Conservation (phyloP, 2,797 vertebrate species). For the Alauda arvensis region DNA sequence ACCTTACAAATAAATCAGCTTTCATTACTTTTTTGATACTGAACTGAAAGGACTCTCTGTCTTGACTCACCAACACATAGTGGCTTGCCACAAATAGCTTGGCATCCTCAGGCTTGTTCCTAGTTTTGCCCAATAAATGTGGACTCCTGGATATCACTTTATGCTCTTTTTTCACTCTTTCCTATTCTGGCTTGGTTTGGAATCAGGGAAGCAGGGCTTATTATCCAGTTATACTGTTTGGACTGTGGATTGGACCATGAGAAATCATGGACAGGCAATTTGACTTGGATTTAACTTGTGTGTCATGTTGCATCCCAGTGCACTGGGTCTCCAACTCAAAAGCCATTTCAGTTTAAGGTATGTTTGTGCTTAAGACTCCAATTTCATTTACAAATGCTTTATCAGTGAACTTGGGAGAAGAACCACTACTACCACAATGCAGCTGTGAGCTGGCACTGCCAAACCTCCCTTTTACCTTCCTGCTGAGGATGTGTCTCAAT, state of each 20-base stretch:
- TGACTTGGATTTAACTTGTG: background rate
- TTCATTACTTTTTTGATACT: background rate
- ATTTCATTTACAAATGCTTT: background rate
- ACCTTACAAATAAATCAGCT: background rate
- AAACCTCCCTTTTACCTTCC: background rate
- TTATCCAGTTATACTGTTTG: background rate
- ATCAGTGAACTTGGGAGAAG: background rate
- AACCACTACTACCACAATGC: background rate
- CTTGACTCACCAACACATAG: background rate
- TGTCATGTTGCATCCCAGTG: background rate
- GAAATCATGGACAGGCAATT: background rate
- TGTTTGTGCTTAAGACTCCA: background rate
- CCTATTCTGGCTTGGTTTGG: background rate
- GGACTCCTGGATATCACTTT: background rate
- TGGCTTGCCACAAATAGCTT: background rate
- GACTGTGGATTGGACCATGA: background rate
- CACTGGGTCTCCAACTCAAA: background rate
- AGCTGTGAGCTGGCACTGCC: background rate
- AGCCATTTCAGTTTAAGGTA: background rate
- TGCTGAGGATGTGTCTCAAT: background rate
- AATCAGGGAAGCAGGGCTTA: background rate
- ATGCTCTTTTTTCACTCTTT: background rate
- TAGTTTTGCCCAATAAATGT: background rate
- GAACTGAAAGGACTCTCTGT: background rate
- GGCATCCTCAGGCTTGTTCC: background rate